phyloP scores from a whole-genome alignment of 2,888 invertebrate genomes.

The Sturmia bella region DNA sequence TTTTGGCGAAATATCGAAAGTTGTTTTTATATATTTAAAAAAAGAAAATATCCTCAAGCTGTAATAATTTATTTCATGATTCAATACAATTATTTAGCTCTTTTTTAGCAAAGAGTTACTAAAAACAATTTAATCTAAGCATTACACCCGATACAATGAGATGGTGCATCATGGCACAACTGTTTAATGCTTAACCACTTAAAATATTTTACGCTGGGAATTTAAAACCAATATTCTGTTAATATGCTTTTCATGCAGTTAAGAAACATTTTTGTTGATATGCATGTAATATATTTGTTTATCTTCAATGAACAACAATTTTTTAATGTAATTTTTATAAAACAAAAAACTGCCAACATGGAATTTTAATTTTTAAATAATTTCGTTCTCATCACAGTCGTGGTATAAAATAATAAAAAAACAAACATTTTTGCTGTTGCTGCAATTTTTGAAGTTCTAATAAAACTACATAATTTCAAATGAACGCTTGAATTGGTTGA shows the following conservation, averaged over 20 bases:
- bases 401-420: neutral
- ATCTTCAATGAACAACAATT: neutral
- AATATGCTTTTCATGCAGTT: neutral
- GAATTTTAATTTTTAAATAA: neutral
- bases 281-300: neutral
- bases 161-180: too few relatives aligned
- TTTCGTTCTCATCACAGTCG: neutral
- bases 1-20: too few relatives aligned
- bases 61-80: too few relatives aligned
- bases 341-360: too few relatives aligned
- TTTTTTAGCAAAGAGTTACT: too few relatives aligned
- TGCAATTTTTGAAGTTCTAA: neutral
- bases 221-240: neutral
- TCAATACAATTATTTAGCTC: too few relatives aligned
- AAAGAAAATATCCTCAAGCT: too few relatives aligned
- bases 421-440: conserved; percentile 2
- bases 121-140: too few relatives aligned
- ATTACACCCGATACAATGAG: too few relatives aligned
- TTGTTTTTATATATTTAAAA: too few relatives aligned
- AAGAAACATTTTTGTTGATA: neutral
- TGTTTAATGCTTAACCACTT: neutral
- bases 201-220: neutral
- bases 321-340: neutral
- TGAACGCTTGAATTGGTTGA: too few relatives aligned
- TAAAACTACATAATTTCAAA: too few relatives aligned